phyloP scores from a whole-genome alignment of 2,113 vertebrate species.

The Mellivora capensis region DNA sequence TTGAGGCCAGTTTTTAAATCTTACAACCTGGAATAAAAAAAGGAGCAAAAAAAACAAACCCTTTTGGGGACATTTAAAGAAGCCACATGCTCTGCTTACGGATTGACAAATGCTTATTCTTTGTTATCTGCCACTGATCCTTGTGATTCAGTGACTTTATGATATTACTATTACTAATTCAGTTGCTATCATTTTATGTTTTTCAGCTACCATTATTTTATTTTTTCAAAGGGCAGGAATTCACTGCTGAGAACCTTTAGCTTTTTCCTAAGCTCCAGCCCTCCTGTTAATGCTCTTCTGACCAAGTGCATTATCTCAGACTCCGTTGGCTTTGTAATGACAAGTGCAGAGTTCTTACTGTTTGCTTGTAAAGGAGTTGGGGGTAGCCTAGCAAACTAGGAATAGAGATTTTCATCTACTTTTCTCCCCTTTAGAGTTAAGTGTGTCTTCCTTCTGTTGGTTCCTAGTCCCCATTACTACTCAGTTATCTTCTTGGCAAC shows the following conservation, averaged over 20 bases:
- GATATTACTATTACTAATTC: neutral
- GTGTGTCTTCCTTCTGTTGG: neutral
- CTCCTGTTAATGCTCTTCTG: neutral
- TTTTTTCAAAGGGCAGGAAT: neutral
- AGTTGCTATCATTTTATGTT: neutral
- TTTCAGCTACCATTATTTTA: neutral
- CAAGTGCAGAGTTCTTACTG: neutral
- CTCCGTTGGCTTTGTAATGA: neutral
- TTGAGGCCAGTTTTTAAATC: slow-evolving; percentile 41
- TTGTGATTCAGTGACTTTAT: neutral
- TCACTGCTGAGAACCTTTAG: neutral
- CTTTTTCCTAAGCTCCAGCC: neutral
- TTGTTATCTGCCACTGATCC: neutral
- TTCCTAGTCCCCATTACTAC: neutral
- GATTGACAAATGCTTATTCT: neutral
- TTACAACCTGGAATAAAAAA: slow-evolving; percentile 33
- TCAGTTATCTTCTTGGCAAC: neutral
- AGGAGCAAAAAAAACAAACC: neutral
- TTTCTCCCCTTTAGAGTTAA: neutral
- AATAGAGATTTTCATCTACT: neutral
- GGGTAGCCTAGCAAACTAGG: neutral
- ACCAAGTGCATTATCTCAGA: neutral
- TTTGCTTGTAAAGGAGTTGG: neutral
- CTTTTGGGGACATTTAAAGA: neutral
- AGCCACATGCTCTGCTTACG: neutral